A percentile compares a stretch with the other conserved stretches of the same genome.
Evolutionary conservation across 1,140 invertebrate genomes (phyloP).

Genomic region (Drosophila subobscura): DNA sequence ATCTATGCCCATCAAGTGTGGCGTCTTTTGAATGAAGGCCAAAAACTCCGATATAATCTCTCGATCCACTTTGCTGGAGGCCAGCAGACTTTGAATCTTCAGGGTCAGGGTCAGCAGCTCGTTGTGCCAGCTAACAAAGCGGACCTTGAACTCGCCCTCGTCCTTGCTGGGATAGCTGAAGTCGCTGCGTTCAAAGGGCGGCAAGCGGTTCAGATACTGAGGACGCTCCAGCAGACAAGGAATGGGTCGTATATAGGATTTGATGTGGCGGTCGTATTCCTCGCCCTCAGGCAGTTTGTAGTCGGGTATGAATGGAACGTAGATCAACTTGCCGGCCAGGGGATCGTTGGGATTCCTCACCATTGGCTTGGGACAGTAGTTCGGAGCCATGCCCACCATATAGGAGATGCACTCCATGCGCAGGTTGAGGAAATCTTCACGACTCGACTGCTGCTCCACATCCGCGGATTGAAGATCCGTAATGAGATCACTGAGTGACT

Average conservation of each 20-base stretch:
- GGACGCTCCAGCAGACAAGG: conserved; percentile 76
- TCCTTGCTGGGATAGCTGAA: conserved; percentile 81
- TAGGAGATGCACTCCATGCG: conserved; percentile 79
- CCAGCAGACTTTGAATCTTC: conserved; percentile 77
- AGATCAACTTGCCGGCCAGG: conserved; percentile 55
- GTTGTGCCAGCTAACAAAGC: conserved; percentile 76
- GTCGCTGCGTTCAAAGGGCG: conserved; percentile 71
- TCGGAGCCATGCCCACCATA: conserved; percentile 72
- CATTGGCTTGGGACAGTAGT: conserved; percentile 59
- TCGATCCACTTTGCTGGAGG: conserved; percentile 69
- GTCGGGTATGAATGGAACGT: conserved; percentile 77
- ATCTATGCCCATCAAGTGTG: conserved; percentile 75
- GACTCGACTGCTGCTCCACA: conserved; percentile 67
- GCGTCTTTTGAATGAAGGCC: conserved; percentile 79
- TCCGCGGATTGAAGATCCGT: conserved; percentile 76
- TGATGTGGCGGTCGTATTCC: conserved; percentile 70
- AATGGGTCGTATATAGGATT: conserved; percentile 70
- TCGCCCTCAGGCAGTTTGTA: conserved; percentile 69
- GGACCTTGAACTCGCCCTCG: conserved; percentile 74
- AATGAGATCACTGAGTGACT: conserved; percentile 75
- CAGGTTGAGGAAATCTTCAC: conserved; percentile 71
- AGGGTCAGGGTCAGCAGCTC: conserved; percentile 72
- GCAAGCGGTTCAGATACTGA: conserved; percentile 76
- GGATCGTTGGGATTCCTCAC: conserved; percentile 41
- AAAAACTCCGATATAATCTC: conserved; percentile 79